Evolutionary conservation across 2,888 invertebrate genomes (phyloP).

Genomic region (Bugula neritina): DNA sequence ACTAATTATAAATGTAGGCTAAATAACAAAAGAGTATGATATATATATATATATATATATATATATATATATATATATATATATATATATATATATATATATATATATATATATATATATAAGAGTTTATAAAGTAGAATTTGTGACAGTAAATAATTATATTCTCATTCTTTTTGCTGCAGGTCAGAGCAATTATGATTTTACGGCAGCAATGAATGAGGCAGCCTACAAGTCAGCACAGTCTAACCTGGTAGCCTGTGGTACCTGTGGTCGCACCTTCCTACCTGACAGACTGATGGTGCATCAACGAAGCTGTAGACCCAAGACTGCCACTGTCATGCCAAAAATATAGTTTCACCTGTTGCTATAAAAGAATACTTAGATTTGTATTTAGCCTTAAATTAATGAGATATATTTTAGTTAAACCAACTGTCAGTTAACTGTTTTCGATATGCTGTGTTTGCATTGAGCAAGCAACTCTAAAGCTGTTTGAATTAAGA

Average conservation of each 20-base stretch:
- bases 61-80: background rate
- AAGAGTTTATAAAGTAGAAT: background rate
- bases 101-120: slow-evolving; percentile 1
- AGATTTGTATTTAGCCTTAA: no score
- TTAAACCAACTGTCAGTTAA: no score
- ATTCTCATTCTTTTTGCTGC: background rate
- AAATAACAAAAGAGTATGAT: no score
- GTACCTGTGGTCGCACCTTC: slow-evolving; percentile 65
- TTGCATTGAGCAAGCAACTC: no score
- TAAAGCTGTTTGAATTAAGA: no score
- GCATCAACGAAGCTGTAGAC: slow-evolving; percentile 61
- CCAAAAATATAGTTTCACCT: slow-evolving; percentile 16
- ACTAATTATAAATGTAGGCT: no score
- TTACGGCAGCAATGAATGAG: slow-evolving; percentile 52
- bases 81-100: background rate
- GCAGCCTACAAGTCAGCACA: slow-evolving; percentile 60
- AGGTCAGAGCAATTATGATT: slow-evolving; percentile 33
- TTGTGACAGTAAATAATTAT: no score
- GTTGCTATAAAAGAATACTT: no score
- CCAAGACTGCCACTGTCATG: slow-evolving; percentile 33
- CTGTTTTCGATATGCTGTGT: no score
- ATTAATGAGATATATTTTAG: no score
- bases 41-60: slow-evolving; percentile 1
- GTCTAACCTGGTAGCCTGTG: slow-evolving; percentile 61
- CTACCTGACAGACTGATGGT: slow-evolving; percentile 63